Conservation (phyloP, 2,888 invertebrate species). For the Pheosia tremula region DNA sequence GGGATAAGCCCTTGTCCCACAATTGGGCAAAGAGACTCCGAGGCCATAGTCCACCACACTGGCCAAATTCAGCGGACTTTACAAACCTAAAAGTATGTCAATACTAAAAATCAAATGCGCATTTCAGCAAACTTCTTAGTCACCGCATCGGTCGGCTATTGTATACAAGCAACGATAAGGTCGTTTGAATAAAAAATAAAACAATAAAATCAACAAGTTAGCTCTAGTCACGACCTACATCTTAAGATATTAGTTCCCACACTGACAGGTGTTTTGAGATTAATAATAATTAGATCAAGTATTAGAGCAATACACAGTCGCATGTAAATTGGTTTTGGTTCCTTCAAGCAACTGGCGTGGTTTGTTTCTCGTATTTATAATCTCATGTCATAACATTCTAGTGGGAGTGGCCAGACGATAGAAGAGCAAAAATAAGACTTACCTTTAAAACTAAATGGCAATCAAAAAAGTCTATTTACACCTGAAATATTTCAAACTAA, state of each 20-base stretch:
- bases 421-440: too few relatives aligned
- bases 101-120: background rate
- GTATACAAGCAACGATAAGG: slow-evolving; percentile 3
- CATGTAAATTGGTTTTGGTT: too few relatives aligned
- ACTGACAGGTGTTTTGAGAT: slow-evolving; percentile 1
- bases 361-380: too few relatives aligned
- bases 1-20: too few relatives aligned
- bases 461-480: too few relatives aligned
- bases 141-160: background rate
- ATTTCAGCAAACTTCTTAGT: background rate
- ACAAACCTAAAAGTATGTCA: background rate
- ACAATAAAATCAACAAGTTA: background rate
- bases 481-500: too few relatives aligned
- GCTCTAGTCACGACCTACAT: slow-evolving; percentile 1
- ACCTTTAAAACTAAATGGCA: too few relatives aligned
- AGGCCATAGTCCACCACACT: background rate
- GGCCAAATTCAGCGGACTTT: background rate
- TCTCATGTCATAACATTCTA: too few relatives aligned
- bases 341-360: too few relatives aligned
- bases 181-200: slow-evolving; percentile 6
- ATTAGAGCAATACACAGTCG: background rate
- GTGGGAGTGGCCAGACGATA: too few relatives aligned
- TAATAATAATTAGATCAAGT: slow-evolving; percentile 5
- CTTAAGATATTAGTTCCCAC: slow-evolving; percentile 4
- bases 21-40: too few relatives aligned